Conservation (phyloP, 2,113 vertebrate genomes). For the Corynorhinus townsendii region DNA sequence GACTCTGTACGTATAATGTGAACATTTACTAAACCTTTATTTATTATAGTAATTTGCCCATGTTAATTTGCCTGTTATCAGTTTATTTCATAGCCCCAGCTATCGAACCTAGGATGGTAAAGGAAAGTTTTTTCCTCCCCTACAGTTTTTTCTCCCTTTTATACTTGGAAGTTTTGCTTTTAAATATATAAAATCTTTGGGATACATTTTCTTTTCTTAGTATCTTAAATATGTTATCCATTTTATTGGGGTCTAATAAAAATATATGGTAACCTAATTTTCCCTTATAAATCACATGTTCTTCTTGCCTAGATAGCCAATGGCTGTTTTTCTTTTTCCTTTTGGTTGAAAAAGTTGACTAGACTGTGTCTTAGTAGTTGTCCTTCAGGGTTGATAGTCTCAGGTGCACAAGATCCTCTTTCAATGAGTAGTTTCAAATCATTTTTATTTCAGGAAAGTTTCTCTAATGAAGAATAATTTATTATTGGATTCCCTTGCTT, state of each 20-base stretch:
- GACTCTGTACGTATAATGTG: not conserved
- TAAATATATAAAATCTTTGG: not conserved
- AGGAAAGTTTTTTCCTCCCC: not conserved
- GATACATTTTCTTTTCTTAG: not conserved
- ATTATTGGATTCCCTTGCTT: not conserved
- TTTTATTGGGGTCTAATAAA: not conserved
- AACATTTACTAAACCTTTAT: not conserved
- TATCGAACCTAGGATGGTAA: not conserved
- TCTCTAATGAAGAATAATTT: not conserved
- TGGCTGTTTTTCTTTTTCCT: not conserved
- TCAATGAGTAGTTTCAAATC: not conserved
- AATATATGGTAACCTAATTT: not conserved
- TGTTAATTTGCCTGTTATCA: not conserved
- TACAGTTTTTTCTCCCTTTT: not conserved
- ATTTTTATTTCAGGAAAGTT: not conserved
- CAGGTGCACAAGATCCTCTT: not conserved
- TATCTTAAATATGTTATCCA: not conserved
- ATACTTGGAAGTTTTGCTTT: not conserved
- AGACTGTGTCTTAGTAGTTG: not conserved
- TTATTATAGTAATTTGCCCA: not conserved
- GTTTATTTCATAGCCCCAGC: not conserved
- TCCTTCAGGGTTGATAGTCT: not conserved
- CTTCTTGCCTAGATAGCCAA: not conserved
- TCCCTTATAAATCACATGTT: not conserved
- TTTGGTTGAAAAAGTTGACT: not conserved